Percentiles rank a stretch among this genome's conserved stretches.
These are phyloP conservation scores for Chalcis sispes DNA, from an alignment of 2,888 invertebrate genomes.

Conservation along the genomic window DNA sequence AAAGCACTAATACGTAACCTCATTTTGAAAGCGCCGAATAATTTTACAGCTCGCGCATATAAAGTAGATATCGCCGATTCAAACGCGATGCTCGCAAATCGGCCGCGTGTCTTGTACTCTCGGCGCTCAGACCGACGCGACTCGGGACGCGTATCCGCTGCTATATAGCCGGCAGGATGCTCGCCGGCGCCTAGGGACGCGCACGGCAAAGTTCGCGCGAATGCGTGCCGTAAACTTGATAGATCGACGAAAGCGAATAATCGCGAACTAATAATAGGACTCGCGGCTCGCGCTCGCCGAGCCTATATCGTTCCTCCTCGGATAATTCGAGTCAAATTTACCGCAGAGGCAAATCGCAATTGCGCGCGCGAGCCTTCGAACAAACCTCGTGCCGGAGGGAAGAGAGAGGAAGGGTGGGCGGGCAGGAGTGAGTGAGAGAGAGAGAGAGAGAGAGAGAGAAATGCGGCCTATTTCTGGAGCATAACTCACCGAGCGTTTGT, in stretches of 20 bases:
- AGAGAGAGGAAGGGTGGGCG: neutral
- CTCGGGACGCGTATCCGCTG: too few species aligned
- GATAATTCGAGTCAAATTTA: constrained; percentile 72
- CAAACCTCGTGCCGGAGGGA: constrained; percentile 53
- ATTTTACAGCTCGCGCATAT: constrained; percentile 16
- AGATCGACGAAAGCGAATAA: constrained; percentile 65
- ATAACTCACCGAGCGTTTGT: constrained; percentile 73
- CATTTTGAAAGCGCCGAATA: constrained; percentile 1
- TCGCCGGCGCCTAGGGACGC: too few species aligned
- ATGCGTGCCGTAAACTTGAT: constrained; percentile 59
- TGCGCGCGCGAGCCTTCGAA: constrained; percentile 57
- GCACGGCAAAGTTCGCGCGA: constrained; percentile 43
- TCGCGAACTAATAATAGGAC: constrained; percentile 70
- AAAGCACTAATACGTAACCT: constrained; percentile 11
- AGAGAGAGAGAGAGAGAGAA: constrained; percentile 4
- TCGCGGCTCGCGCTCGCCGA: constrained; percentile 21
- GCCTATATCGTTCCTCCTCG: constrained; percentile 59
- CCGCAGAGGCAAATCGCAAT: constrained; percentile 69
- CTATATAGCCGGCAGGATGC: too few species aligned
- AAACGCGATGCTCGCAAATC: constrained; percentile 39
- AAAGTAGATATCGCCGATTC: constrained; percentile 30
- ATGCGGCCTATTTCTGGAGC: constrained; percentile 65
- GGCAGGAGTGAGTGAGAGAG: neutral
- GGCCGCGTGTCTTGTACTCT: neutral
- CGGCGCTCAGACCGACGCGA: neutral